phyloP scores from a whole-genome alignment of 2,113 vertebrate species.

The Cinclus mexicanus region DNA sequence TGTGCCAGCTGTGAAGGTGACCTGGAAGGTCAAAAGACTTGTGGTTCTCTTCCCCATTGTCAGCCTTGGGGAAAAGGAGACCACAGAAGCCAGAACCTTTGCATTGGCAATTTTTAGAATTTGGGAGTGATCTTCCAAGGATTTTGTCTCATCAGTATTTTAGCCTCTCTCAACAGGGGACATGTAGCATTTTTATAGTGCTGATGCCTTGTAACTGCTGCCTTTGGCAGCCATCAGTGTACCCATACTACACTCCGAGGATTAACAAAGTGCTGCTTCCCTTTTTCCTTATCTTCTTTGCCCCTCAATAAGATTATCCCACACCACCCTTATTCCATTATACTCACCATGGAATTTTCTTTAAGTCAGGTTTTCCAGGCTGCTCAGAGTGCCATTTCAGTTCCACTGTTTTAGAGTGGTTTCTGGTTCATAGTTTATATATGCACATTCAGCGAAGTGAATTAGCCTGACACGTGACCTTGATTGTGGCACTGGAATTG shows the following conservation, averaged over 20 bases:
- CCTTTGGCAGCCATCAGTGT: not conserved
- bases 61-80: not conserved
- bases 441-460: not conserved
- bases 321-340: not conserved
- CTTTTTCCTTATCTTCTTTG: not conserved
- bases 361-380: not conserved
- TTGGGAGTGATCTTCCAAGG: not conserved
- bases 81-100: not conserved
- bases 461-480: not conserved
- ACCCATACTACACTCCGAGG: no score
- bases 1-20: rapidly evolving
- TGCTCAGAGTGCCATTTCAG: not conserved
- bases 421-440: not conserved
- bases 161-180: not conserved
- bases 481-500: not conserved
- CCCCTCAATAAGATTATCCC: not conserved
- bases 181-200: not conserved
- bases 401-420: not conserved
- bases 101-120: not conserved
- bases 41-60: not conserved
- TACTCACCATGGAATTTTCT: not conserved
- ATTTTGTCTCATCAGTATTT: not conserved
- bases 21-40: not conserved
- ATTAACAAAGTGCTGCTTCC: not conserved
- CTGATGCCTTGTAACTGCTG: not conserved